phyloP scores from a whole-genome alignment of 2,797 vertebrate genomes.

The Pseudochromis fuscus region DNA sequence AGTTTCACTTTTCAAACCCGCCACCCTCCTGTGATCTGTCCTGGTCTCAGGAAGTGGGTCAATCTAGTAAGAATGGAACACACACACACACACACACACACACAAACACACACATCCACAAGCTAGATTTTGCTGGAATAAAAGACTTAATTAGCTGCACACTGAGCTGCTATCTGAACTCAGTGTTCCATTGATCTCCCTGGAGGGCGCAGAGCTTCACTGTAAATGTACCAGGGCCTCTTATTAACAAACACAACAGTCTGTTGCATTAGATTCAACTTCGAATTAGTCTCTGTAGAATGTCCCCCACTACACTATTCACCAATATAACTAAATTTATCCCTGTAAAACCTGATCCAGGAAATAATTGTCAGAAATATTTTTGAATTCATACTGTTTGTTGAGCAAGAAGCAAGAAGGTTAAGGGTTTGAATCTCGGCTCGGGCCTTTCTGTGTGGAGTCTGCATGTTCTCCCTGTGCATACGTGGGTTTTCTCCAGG shows the following conservation, averaged over 20 bases:
- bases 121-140: conserved; percentile 17
- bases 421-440: too few relatives aligned
- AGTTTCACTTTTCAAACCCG: conserved; percentile 27
- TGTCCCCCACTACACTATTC: background rate
- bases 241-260: conserved; percentile 26
- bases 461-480: too few relatives aligned
- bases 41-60: conserved; percentile 48
- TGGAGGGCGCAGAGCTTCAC: background rate
- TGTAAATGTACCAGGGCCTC: conserved; percentile 14
- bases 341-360: too few relatives aligned
- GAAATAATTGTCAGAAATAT: too few relatives aligned
- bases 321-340: background rate
- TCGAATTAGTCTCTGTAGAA: background rate
- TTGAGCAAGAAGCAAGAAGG: too few relatives aligned
- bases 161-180: conserved; percentile 24
- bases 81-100: background rate
- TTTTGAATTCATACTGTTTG: too few relatives aligned
- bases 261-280: background rate
- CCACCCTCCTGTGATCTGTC: conserved; percentile 18
- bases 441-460: too few relatives aligned
- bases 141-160: conserved; percentile 32
- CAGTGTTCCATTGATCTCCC: conserved; percentile 17
- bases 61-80: conserved; percentile 24
- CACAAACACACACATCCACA: background rate
- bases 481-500: too few relatives aligned